Percentiles rank a stretch among this genome's conserved stretches.
These are phyloP conservation scores for Mergus octosetaceus DNA, from an alignment of 2,797 vertebrate genomes.

Conservation along the genomic window DNA sequence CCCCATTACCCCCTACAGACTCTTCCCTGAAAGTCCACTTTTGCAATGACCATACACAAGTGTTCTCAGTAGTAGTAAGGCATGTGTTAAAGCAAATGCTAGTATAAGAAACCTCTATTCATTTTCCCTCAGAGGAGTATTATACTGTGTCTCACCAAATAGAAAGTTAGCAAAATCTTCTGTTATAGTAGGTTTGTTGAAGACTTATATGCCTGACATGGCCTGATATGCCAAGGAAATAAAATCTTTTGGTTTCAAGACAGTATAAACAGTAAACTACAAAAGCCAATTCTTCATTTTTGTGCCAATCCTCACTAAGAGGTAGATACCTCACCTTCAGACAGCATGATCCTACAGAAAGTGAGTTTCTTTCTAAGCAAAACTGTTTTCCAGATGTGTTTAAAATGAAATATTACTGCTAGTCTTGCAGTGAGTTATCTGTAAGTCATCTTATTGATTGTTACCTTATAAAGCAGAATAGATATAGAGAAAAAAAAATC, in stretches of 20 bases:
- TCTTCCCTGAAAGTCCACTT: not conserved
- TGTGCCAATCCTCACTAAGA: not conserved
- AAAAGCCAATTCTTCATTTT: not conserved
- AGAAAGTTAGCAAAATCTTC: not conserved
- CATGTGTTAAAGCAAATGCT: not conserved
- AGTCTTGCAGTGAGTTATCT: not conserved
- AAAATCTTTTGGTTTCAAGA: not conserved
- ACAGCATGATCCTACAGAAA: not conserved
- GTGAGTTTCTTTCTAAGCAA: not conserved
- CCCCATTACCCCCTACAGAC: not conserved
- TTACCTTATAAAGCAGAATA: not conserved
- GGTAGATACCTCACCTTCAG: not conserved
- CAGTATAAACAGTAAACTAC: not conserved
- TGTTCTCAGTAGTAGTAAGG: not conserved
- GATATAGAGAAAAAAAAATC: not conserved
- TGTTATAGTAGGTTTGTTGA: not conserved
- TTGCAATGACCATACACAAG: not conserved
- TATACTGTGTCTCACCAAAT: not conserved
- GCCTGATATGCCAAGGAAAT: not conserved
- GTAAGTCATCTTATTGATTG: not conserved
- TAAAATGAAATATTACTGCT: not conserved
- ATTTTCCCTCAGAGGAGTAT: not conserved
- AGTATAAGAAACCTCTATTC: not conserved
- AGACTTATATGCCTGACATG: no score
- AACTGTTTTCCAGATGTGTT: not conserved